Percentiles rank a stretch among this genome's conserved stretches.
phyloP scores from a whole-genome alignment of 2,797 vertebrate genomes.

The Acipenser transmontanus region DNA sequence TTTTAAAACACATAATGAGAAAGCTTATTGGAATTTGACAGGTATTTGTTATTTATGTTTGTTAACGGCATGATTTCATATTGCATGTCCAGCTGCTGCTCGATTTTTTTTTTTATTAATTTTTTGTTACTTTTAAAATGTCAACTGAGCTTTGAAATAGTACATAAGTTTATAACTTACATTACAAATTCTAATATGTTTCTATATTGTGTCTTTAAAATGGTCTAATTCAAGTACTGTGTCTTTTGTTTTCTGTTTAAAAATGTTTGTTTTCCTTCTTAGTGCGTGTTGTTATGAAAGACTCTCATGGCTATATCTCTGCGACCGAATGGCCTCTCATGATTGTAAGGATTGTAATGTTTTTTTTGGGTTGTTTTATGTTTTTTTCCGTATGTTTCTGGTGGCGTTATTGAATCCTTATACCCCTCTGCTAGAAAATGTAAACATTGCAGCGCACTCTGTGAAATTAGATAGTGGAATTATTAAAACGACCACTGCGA shows the following conservation, averaged over 20 bases:
- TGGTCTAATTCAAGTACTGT: background rate
- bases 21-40: constrained; percentile 69
- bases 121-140: constrained; percentile 4
- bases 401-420: background rate
- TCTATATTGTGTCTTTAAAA: background rate
- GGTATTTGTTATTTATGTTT: constrained; percentile 39
- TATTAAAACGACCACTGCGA: no score
- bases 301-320: constrained; percentile 74
- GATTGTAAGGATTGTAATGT: constrained; percentile 65
- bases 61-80: no score
- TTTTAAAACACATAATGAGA: constrained; percentile 46
- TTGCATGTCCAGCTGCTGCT: background rate
- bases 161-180: background rate
- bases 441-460: no score
- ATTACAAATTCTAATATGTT: constrained; percentile 7
- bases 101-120: background rate
- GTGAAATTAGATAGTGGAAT: no score
- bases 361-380: background rate
- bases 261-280: constrained; percentile 19
- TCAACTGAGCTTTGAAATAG: background rate
- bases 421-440: background rate
- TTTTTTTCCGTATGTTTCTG: constrained; percentile 13
- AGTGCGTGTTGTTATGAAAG: constrained; percentile 74
- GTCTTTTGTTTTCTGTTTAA: background rate
- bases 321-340: constrained; percentile 81